phyloP scores from a whole-genome alignment of 2,113 vertebrate species.

The Ptychochromis oligacanthus region DNA sequence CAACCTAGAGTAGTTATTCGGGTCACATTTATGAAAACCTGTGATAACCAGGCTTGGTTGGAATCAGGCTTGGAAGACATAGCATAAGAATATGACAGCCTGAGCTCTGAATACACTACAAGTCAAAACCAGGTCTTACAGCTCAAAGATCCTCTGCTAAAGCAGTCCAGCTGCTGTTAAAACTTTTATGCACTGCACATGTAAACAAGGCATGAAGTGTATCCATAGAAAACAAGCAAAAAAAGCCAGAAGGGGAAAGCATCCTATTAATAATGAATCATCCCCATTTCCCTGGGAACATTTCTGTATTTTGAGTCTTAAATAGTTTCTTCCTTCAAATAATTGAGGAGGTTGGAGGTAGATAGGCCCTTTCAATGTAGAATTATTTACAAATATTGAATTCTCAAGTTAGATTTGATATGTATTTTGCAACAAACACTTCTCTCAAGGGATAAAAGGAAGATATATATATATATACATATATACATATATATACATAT shows the following conservation, averaged over 20 bases:
- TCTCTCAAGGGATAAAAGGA: background rate
- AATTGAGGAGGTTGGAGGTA: background rate
- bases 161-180: background rate
- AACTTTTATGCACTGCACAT: conserved; percentile 16
- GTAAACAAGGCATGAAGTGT: conserved; percentile 29
- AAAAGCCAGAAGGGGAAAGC: background rate
- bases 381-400: background rate
- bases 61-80: background rate
- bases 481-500: too few relatives aligned
- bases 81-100: background rate
- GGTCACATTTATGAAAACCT: background rate
- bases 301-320: conserved; percentile 13
- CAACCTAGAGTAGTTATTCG: background rate
- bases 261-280: conserved; percentile 36
- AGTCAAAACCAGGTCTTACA: background rate
- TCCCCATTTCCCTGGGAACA: background rate
- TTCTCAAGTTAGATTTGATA: background rate
- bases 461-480: too few relatives aligned
- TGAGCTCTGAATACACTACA: background rate
- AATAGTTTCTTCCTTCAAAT: conserved; percentile 8
- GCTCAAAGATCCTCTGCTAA: background rate
- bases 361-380: background rate
- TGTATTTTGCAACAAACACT: background rate
- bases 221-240: background rate
- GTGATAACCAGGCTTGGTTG: background rate